Evolutionary conservation across 2,113 vertebrate genomes (phyloP).

Genomic region (Aspiorhynchus laticeps): DNA sequence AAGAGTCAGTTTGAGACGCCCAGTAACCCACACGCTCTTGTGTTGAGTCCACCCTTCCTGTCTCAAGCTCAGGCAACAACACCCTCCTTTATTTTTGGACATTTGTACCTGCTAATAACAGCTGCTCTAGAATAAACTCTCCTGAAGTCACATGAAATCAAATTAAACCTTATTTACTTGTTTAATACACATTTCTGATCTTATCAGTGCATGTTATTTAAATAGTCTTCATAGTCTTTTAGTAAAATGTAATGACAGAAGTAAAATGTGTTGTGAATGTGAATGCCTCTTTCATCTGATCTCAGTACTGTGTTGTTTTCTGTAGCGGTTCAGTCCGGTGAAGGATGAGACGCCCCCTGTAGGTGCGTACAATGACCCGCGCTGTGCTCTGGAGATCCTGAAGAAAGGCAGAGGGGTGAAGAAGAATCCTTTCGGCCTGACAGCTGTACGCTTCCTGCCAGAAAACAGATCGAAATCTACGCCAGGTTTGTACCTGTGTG

Average conservation of each 20-base stretch:
- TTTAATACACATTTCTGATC: background rate
- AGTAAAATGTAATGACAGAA: background rate
- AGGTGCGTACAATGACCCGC: constrained; percentile 76
- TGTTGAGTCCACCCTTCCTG: constrained; percentile 34
- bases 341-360: constrained; percentile 80
- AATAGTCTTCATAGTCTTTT: background rate
- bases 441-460: constrained; percentile 66
- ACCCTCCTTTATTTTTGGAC: background rate
- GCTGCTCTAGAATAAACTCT: background rate
- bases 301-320: background rate
- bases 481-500: constrained; percentile 69
- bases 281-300: background rate
- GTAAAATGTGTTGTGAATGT: background rate
- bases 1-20: constrained; percentile 47
- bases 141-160: background rate
- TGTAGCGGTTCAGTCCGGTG: constrained; percentile 74
- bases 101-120: background rate
- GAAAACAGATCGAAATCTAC: constrained; percentile 57
- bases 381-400: constrained; percentile 70
- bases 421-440: constrained; percentile 78
- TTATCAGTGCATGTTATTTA: background rate
- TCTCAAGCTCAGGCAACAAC: constrained; percentile 35
- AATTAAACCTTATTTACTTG: background rate
- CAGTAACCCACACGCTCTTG: background rate
- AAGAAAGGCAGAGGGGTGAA: constrained; percentile 69